Evolutionary conservation across 2,888 invertebrate species (phyloP), one percentile per base, ranked within the genome.

Genomic region (Sesia bembeciformis): DNA sequence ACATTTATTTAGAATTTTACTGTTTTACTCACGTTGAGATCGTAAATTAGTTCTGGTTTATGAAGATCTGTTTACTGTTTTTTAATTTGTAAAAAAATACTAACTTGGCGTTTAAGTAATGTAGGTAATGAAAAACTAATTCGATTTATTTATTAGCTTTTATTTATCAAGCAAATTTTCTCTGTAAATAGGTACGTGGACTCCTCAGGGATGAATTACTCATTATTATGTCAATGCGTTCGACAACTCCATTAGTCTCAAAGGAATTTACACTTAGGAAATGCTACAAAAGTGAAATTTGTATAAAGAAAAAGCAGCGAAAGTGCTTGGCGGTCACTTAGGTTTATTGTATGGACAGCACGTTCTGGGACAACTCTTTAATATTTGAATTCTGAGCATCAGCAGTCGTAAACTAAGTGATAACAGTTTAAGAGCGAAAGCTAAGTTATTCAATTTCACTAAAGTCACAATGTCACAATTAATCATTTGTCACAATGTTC

Each of bases 261-360:
- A 52, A 54, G 63, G 70, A 66, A 63, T 40, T 52, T 61, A 60
- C 42, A 56, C 41, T 55, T 55, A 68, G 70, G 68, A 70, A 23
- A 73, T 39, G 38, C 75, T 75, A 65, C 68, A 86, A 85, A 85
- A 85, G 86, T 87, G 87, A 86, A 87, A 88, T 81, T 82, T 70
- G 70, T 73, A 69, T 74, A 74, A 72, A 81, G 78, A 78, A 84
- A 81, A 76, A 76, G 78, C 63, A 86, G 88, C 80, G 88, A 88
- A 88, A 88, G 88, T 88, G 74, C 60, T 72, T 59, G 68, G 68
- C 61, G 72, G 75, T 74, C 78, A 74, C 81, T 70, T 60, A 67
- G 64, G 76, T 68, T 72, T 66, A 82, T 84, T 84, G 79, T 82
- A 85, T 84, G 79, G 67, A 62, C 60, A 67, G 69, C 87, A 84